Evolutionary conservation across 2,797 vertebrate genomes (phyloP).

Genomic region (Gadopsis marmoratus): DNA sequence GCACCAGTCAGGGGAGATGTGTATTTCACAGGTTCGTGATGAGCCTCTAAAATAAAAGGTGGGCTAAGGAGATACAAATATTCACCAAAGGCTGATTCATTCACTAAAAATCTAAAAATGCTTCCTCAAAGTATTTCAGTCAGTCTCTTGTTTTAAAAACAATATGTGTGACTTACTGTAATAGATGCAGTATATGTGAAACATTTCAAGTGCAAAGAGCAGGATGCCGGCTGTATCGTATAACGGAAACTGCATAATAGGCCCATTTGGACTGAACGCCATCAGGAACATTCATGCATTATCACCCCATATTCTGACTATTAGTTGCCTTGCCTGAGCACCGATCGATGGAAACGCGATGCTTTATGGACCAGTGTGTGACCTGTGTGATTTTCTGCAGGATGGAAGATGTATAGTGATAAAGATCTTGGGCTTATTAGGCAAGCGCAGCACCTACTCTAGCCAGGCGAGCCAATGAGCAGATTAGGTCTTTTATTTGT

Average conservation of each 20-base stretch:
- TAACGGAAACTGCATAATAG: slow-evolving; percentile 58
- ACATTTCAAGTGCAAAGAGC: slow-evolving; percentile 25
- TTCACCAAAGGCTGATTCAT: slow-evolving; percentile 8
- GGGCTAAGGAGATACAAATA: background rate
- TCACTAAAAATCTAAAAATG: slow-evolving; percentile 1
- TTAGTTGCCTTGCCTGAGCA: slow-evolving; percentile 41
- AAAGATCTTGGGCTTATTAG: slow-evolving; percentile 30
- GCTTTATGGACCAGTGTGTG: slow-evolving; percentile 53
- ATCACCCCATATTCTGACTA: slow-evolving; percentile 46
- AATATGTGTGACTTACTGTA: background rate
- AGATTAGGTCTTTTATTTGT: slow-evolving; percentile 28
- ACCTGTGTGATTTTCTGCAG: slow-evolving; percentile 36
- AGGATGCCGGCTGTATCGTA: slow-evolving; percentile 23
- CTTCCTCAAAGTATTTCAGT: background rate
- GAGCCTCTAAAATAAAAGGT: background rate
- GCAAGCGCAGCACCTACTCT: slow-evolving; percentile 5
- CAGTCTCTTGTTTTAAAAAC: background rate
- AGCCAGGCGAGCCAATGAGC: background rate
- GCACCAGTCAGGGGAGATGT: background rate
- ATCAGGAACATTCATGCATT: slow-evolving; percentile 58
- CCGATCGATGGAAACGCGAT: slow-evolving; percentile 53
- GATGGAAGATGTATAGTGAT: slow-evolving; percentile 38
- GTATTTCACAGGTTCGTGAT: slow-evolving; percentile 8
- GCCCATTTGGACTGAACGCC: slow-evolving; percentile 46
- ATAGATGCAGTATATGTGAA: slow-evolving; percentile 29